A percentile compares a stretch with the other conserved stretches of the same genome.
phyloP scores from a whole-genome alignment of 2,888 invertebrate genomes.

The Subacronicta megacephala region DNA sequence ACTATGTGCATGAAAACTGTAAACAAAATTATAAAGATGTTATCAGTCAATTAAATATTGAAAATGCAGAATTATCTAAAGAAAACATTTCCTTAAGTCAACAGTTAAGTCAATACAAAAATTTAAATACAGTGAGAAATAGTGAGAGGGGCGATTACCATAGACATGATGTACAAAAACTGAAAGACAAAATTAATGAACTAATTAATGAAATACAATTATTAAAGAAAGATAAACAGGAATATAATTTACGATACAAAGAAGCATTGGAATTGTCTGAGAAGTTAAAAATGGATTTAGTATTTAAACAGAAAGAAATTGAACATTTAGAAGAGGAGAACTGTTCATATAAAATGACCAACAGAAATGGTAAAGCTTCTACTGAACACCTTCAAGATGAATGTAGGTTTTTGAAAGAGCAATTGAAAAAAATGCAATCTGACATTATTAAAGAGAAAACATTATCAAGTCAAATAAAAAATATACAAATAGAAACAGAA shows the following conservation, averaged over 20 bases:
- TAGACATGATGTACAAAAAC: slow-evolving; percentile 71
- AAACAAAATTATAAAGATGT: slow-evolving; percentile 82
- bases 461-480: slow-evolving; percentile 89
- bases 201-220: slow-evolving; percentile 73
- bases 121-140: slow-evolving; percentile 64
- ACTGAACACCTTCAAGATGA: slow-evolving; percentile 82
- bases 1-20: slow-evolving; percentile 65
- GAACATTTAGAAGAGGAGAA: slow-evolving; percentile 85
- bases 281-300: slow-evolving; percentile 81
- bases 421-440: slow-evolving; percentile 83
- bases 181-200: slow-evolving; percentile 74
- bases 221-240: slow-evolving; percentile 80
- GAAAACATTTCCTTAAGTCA: slow-evolving; percentile 82
- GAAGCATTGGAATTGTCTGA: slow-evolving; percentile 77
- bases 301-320: slow-evolving; percentile 80
- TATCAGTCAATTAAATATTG: slow-evolving; percentile 80
- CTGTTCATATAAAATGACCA: slow-evolving; percentile 82
- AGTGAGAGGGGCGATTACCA: slow-evolving; percentile 67
- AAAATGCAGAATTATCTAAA: slow-evolving; percentile 82
- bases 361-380: slow-evolving; percentile 82
- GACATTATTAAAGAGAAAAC: slow-evolving; percentile 87
- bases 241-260: slow-evolving; percentile 79
- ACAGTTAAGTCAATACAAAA: slow-evolving; percentile 77
- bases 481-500: slow-evolving; percentile 94
- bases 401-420: slow-evolving; percentile 81